Base-by-base conservation (phyloP, 2,888 invertebrate genomes). In the Drosophila bunnanda region DNA sequence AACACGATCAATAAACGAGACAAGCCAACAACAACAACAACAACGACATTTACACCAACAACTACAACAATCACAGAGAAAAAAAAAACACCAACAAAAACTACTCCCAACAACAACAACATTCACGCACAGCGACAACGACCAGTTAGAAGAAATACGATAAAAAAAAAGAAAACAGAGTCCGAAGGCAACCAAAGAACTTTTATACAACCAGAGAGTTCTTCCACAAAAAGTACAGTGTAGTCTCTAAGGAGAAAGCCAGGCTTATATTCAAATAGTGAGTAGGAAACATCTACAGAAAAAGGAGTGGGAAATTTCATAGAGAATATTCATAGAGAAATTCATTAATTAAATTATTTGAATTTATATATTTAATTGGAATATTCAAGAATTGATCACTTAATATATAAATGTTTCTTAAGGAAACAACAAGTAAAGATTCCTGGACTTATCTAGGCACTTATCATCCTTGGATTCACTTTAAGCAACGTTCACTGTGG, bases 1-100 rank as follows among this genome's bases (percentile, higher is more conserved):
- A 82, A 84, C 90, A 88, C 82, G 90, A 90, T 86, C 86, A 90
- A 90, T 90, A 89, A 85, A 83, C 84, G 85, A 85, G 85, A 86
- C 85, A 89, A 89, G 90, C 56, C 76, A 89, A 39, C 79, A 77
- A 75, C 71, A 82, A 58, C 70, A 77, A 62, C 69, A 69, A 17
- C 54, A 53, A 17, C 54, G 41, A 15, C 53, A 60, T 13, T 32
- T 50, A 50, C 58, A 57, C 57, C 84, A 89, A 89, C 44, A 46
- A 88, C 76, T 88, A 76, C 78, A 62, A 62, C 44, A 66, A 73
- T 82, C 76, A 78, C 76, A 77, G 70, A 82, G 20, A 12, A 20
- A 41, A 41, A 38, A 61, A 2, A 76, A 73, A 38, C 43, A 65
- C 15, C 43, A 66, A n/a, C 36, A 62, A 28, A 12, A 46, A 48